Evolutionary conservation across 1,140 invertebrate genomes (phyloP), one percentile per base, ranked within the genome.

Genomic region (Oreohelix idahoensis): DNA sequence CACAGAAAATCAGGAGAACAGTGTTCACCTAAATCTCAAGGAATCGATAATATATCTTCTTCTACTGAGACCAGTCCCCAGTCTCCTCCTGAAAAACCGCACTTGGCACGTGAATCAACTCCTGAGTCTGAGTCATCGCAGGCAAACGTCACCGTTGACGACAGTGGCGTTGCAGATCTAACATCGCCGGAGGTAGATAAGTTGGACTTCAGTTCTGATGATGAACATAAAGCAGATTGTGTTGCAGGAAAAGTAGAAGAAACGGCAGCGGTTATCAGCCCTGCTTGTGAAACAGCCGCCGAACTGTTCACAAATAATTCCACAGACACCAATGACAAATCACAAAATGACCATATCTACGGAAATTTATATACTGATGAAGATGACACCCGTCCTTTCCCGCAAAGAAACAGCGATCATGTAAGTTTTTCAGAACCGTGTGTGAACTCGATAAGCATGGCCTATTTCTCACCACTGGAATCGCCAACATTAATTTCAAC

Each of bases 401-500:
- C 63, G n/a, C 2, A 10, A 8, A 23, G 8, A 2, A 32, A 32
- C 29, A 29, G n/a, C 1, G n/a, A 13, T 66, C 20, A 29, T 32
- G 26, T 10, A 10, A 35, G 11, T n/a, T 58, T 15, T n/a, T 58
- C 53, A 13, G 53, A n/a, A n/a, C n/a, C n/a, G n/a, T n/a, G n/a
- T n/a, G n/a, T n/a, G n/a, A n/a, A n/a, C n/a, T n/a, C n/a, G 51
- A 58, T 8, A 32, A 66, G 29, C 26, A 15, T 69, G 13, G 78
- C 66, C 32, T n/a, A 35, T 79, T 79, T 79, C 35, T 26, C 78
- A 4, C 32, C 51, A 2, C 75, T 58, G 23, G 26, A n/a, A 38
- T 58, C 75, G 11, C 45, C 75, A 32, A 77, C 45, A 15, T 23
- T 77, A 45, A 36, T 77, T 53, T 77, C 75, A 8, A 77, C 75